These are phyloP conservation scores for Sula dactylatra DNA, from an alignment of 2,113 vertebrate species.

Conservation along the genomic window DNA sequence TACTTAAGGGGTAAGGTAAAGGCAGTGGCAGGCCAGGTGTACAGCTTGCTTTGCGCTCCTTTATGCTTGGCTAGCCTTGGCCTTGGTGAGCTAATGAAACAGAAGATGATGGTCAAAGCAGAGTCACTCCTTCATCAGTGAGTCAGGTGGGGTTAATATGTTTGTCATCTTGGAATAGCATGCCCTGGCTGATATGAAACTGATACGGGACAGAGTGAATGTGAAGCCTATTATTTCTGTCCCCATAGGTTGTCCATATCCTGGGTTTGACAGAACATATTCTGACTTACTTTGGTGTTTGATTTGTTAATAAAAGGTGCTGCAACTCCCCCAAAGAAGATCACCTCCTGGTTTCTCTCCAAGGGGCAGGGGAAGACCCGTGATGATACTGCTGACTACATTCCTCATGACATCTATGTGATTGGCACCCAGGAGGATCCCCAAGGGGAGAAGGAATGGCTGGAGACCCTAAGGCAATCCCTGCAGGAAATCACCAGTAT, in stretches of 20 bases:
- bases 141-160: neutral
- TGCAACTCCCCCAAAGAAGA: conserved; percentile 85
- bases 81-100: neutral
- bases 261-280: neutral
- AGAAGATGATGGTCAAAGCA: neutral
- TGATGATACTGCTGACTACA: conserved; percentile 93
- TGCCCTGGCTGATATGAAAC: neutral
- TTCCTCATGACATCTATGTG: conserved; percentile 96
- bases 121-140: neutral
- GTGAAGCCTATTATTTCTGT: neutral
- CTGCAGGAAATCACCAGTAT: conserved; percentile 91
- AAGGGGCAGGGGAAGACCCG: conserved; percentile 93
- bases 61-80: neutral
- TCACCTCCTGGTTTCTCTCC: conserved; percentile 95
- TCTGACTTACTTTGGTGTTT: conserved; percentile 57
- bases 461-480: conserved; percentile 82
- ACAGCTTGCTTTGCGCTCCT: neutral
- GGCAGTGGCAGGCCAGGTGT: neutral
- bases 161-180: neutral
- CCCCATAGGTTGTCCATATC: neutral
- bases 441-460: conserved; percentile 90
- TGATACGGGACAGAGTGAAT: fast-evolving
- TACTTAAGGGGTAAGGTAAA: neutral
- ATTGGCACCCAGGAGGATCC: conserved; percentile 96
- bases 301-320: conserved; percentile 83